These are phyloP conservation scores for Centrocercus urophasianus DNA, from an alignment of 2,113 vertebrate species.

Conservation along the genomic window DNA sequence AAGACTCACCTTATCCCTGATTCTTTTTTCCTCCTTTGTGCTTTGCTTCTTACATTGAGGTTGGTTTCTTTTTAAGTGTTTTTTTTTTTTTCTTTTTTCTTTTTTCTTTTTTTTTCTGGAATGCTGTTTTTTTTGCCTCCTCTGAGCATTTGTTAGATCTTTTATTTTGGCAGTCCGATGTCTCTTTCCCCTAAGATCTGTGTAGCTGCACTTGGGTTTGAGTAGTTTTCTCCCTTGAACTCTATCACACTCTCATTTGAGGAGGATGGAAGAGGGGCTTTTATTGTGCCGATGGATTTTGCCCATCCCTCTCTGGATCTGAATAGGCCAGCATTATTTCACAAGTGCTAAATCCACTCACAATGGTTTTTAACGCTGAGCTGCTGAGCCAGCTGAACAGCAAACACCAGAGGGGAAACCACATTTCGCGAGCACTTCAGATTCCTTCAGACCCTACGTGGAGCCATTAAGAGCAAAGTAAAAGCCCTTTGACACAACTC, in stretches of 20 bases:
- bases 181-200: not conserved
- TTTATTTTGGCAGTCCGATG: not conserved
- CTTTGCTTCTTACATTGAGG: not conserved
- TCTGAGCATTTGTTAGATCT: rapidly evolving
- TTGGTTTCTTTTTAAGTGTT: not conserved
- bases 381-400: constrained; percentile 72
- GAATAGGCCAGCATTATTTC: constrained; percentile 63
- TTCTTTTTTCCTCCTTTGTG: not conserved
- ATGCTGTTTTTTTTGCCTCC: not conserved
- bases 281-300: constrained; percentile 23
- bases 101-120: not conserved
- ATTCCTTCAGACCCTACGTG: constrained; percentile 50
- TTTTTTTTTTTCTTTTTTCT: rapidly evolving
- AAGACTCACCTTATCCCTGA: not conserved
- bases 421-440: constrained; percentile 53
- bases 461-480: constrained; percentile 28
- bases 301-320: constrained; percentile 23
- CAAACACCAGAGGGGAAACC: constrained; percentile 69
- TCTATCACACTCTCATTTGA: not conserved
- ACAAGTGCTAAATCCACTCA: constrained; percentile 60
- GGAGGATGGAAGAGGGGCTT: constrained; percentile 9
- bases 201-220: not conserved
- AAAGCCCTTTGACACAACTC: constrained; percentile 53
- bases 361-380: constrained; percentile 60
- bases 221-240: not conserved